phyloP scores from a whole-genome alignment of 2,888 invertebrate genomes.

The Ligdia adustata region DNA sequence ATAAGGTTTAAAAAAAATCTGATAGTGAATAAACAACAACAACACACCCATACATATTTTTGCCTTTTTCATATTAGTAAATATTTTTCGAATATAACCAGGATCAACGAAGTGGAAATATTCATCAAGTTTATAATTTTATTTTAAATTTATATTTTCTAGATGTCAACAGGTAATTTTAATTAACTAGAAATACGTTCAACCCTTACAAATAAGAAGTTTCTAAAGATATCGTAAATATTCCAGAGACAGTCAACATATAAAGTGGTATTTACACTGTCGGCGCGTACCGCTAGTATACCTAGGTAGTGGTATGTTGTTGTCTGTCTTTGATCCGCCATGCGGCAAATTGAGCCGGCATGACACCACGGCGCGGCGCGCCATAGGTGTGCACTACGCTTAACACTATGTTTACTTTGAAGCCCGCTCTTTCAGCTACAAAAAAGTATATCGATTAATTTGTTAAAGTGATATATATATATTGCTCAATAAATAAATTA shows the following conservation, averaged over 20 bases:
- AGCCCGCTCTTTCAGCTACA: constrained; percentile 23
- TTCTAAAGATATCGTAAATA: constrained; percentile 11
- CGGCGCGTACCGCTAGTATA: constrained; percentile 27
- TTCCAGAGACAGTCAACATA: constrained; percentile 23
- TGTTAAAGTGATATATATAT: too few relatives aligned
- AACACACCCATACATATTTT: too few relatives aligned
- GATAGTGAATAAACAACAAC: too few relatives aligned
- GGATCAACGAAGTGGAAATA: background rate
- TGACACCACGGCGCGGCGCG: constrained; percentile 52
- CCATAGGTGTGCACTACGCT: constrained; percentile 58
- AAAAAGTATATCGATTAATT: too few relatives aligned
- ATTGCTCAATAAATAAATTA: too few relatives aligned
- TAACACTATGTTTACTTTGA: constrained; percentile 46
- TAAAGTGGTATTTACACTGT: constrained; percentile 32
- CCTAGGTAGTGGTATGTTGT: constrained; percentile 26
- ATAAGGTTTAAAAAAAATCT: too few relatives aligned
- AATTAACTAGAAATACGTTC: too few relatives aligned
- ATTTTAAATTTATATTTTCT: background rate
- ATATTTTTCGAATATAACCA: constrained; percentile 5
- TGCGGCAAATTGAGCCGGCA: constrained; percentile 67
- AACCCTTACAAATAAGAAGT: too few relatives aligned
- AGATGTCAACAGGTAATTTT: background rate
- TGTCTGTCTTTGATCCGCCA: constrained; percentile 66
- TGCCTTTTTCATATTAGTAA: too few relatives aligned
- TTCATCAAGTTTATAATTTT: constrained; percentile 3